These are phyloP conservation scores for Oreochromis niloticus DNA, from an alignment of 2,113 vertebrate genomes.

Conservation along the genomic window DNA sequence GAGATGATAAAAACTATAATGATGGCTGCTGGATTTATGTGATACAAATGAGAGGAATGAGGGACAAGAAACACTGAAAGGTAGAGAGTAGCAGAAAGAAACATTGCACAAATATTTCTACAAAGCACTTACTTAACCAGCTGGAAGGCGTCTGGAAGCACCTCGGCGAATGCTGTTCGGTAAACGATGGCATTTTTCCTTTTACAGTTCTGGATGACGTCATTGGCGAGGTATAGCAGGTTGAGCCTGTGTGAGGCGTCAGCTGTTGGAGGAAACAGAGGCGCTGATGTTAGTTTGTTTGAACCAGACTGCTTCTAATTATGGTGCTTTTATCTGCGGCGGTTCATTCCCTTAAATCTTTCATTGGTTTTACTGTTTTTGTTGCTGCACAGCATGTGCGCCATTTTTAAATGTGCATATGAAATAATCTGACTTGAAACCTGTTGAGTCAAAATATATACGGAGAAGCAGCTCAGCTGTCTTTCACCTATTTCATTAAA, in stretches of 20 bases:
- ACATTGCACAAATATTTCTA: not conserved
- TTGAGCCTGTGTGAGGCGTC: slow-evolving; percentile 86
- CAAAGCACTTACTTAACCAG: slow-evolving; percentile 83
- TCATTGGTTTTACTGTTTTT: not conserved
- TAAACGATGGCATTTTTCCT: slow-evolving; percentile 93
- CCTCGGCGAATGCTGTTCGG: slow-evolving; percentile 88
- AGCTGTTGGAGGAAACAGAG: slow-evolving; percentile 66
- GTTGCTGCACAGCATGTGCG: not conserved
- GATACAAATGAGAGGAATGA: not conserved
- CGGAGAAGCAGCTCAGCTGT: not conserved
- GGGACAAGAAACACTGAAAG: not conserved
- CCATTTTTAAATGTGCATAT: not conserved
- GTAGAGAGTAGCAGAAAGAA: not conserved
- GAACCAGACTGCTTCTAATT: not conserved
- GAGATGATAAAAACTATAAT: not conserved
- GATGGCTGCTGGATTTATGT: not conserved
- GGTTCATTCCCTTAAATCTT: not conserved
- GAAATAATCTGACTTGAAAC: not conserved
- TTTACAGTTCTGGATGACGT: slow-evolving; percentile 98
- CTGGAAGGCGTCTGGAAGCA: slow-evolving; percentile 86
- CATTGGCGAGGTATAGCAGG: slow-evolving; percentile 93
- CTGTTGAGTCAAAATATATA: not conserved
- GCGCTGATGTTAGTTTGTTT: not conserved
- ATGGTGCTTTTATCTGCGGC: not conserved
- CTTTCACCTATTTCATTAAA: not conserved